Percentiles rank a stretch among this genome's conserved stretches.
phyloP scores from a whole-genome alignment of 2,888 invertebrate genomes.

The Scrobipalpa atriplicella region DNA sequence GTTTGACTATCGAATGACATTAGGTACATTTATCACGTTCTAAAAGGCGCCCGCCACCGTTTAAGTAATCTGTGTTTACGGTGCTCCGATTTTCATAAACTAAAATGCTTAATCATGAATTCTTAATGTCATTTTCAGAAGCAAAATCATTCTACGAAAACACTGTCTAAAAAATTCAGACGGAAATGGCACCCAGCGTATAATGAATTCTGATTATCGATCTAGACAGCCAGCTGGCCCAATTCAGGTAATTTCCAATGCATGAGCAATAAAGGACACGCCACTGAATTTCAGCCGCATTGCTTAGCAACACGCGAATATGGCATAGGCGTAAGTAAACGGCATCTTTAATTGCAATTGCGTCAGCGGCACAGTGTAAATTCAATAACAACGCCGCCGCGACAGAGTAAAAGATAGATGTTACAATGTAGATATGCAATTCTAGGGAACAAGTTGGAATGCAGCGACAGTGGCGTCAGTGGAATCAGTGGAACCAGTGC shows the following conservation, averaged over 20 bases:
- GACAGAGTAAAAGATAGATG: too few species aligned
- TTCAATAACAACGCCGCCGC: too few species aligned
- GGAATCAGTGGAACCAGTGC: too few species aligned
- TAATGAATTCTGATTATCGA: constrained; percentile 20
- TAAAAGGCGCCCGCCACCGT: too few species aligned
- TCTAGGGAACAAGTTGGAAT: too few species aligned
- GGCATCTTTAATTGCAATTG: constrained; percentile 15
- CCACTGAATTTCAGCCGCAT: constrained; percentile 7
- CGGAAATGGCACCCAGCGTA: constrained; percentile 5
- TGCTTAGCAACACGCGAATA: constrained; percentile 18
- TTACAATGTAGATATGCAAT: too few species aligned
- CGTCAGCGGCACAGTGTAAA: too few species aligned
- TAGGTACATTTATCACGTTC: background rate
- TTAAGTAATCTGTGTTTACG: too few species aligned
- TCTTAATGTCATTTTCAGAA: background rate
- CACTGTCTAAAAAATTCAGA: background rate
- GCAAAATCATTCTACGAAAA: background rate
- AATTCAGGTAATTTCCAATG: constrained; percentile 21
- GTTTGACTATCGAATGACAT: too few species aligned
- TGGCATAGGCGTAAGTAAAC: background rate
- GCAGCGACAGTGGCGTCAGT: too few species aligned
- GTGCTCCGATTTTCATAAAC: too few species aligned
- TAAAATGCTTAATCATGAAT: too few species aligned
- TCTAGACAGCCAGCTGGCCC: constrained; percentile 19
- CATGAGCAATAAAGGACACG: constrained; percentile 25